A percentile compares a stretch with the other conserved stretches of the same genome.
Conservation (phyloP, 2,888 invertebrate genomes). For the Muscina levida region DNA sequence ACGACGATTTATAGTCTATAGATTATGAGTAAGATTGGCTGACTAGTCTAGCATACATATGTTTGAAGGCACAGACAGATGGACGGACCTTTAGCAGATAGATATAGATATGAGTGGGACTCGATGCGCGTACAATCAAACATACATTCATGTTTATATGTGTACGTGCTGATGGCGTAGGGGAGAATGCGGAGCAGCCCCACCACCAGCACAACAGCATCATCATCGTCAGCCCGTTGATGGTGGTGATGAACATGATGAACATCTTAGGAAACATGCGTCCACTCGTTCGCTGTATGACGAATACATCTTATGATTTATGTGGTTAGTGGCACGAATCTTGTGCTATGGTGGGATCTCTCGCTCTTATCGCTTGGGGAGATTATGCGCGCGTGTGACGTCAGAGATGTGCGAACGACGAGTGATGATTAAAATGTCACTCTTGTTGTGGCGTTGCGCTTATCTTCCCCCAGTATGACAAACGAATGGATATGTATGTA, state of each 20-base stretch:
- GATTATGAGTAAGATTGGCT: no score
- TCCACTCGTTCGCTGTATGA: conserved; percentile 1
- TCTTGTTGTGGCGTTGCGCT: conserved; percentile 17
- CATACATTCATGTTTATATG: not conserved
- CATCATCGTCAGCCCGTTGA: not conserved
- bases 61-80: no score
- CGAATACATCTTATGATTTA: conserved; percentile 28
- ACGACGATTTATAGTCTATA: not conserved
- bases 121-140: not conserved
- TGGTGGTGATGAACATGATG: not conserved
- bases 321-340: conserved; percentile 4
- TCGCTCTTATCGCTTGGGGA: conserved; percentile 4
- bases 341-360: conserved; percentile 12
- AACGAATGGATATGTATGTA: conserved; percentile 7
- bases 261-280: conserved; percentile 7
- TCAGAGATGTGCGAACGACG: conserved; percentile 26
- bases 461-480: conserved; percentile 33
- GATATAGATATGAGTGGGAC: not conserved
- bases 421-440: conserved; percentile 56
- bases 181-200: not conserved
- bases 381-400: conserved; percentile 38
- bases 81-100: no score
- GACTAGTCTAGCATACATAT: no score
- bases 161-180: no score
- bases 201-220: no score